Evolutionary conservation across 1,140 invertebrate species (phyloP).

Genomic region (Ostrea edulis): DNA sequence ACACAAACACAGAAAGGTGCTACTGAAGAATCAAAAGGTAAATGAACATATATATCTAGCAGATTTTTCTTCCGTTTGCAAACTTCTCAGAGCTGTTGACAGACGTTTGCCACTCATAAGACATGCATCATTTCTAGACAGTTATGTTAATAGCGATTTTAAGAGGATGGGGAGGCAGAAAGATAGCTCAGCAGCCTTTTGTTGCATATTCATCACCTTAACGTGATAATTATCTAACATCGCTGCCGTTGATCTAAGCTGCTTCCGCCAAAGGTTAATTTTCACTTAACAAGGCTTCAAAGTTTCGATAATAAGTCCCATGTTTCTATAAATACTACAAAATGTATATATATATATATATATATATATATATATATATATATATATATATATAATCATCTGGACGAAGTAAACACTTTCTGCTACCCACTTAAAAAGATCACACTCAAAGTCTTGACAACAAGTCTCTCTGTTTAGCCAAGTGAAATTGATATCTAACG

Average conservation of each 20-base stretch:
- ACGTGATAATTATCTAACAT: slow-evolving; percentile 28
- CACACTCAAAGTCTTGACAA: too few relatives aligned
- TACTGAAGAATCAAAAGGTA: slow-evolving; percentile 7
- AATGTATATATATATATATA: too few relatives aligned
- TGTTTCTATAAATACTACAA: too few relatives aligned
- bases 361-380: too few relatives aligned
- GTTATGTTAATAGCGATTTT: slow-evolving; percentile 37
- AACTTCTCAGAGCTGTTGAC: neutral
- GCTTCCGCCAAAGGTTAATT: neutral
- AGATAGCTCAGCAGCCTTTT: slow-evolving; percentile 18
- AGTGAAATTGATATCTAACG: too few relatives aligned
- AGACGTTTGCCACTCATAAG: slow-evolving; percentile 20
- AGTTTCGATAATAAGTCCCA: too few relatives aligned
- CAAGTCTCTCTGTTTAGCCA: too few relatives aligned
- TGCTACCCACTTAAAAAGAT: too few relatives aligned
- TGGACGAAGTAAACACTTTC: too few relatives aligned
- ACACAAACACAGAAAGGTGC: neutral
- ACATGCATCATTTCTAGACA: slow-evolving; percentile 18
- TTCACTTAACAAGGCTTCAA: neutral
- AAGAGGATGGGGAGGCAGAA: slow-evolving; percentile 22
- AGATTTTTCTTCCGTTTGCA: neutral
- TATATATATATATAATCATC: too few relatives aligned
- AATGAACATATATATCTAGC: slow-evolving; percentile 1
- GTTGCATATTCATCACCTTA: slow-evolving; percentile 26
- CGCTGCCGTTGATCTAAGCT: slow-evolving; percentile 1